A percentile compares a stretch with the other conserved stretches of the same genome.
phyloP scores from a whole-genome alignment of 2,888 invertebrate genomes.

The Baccha elongata region DNA sequence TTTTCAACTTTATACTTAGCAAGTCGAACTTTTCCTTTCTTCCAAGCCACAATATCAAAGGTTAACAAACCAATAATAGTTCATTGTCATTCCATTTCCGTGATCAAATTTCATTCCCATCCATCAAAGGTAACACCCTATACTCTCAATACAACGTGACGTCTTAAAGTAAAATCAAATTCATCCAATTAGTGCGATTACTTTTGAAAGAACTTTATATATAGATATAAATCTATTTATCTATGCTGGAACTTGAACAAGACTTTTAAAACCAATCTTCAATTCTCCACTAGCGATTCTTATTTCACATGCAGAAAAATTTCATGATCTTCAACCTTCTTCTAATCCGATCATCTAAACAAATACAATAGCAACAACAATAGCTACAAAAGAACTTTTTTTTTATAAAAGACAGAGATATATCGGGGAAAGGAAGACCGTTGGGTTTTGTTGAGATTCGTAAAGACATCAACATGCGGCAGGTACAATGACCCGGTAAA shows the following conservation, averaged over 20 bases:
- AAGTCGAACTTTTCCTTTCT: no score
- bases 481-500: constrained; percentile 59
- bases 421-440: constrained; percentile 14
- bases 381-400: constrained; percentile 28
- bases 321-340: constrained; percentile 65
- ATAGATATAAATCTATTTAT: constrained; percentile 59
- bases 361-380: constrained; percentile 48
- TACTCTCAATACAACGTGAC: not conserved
- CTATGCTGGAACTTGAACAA: constrained; percentile 24
- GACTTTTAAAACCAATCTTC: constrained; percentile 25
- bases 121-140: constrained; percentile 23
- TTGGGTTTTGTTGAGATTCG: constrained; percentile 38
- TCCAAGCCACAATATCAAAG: not conserved
- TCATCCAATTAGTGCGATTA: constrained; percentile 62
- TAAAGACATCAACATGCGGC: constrained; percentile 31
- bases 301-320: constrained; percentile 64
- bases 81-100: constrained; percentile 43
- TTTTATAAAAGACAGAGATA: not conserved
- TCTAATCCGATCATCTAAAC: constrained; percentile 54
- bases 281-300: constrained; percentile 46
- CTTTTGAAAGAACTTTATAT: constrained; percentile 14
- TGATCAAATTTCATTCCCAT: constrained; percentile 39
- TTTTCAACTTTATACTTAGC: no score
- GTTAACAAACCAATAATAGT: not conserved
- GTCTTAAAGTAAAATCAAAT: constrained; percentile 39